Base-by-base conservation (phyloP, 1,140 invertebrate genomes). In the Pogonomyrmex barbatus region DNA sequence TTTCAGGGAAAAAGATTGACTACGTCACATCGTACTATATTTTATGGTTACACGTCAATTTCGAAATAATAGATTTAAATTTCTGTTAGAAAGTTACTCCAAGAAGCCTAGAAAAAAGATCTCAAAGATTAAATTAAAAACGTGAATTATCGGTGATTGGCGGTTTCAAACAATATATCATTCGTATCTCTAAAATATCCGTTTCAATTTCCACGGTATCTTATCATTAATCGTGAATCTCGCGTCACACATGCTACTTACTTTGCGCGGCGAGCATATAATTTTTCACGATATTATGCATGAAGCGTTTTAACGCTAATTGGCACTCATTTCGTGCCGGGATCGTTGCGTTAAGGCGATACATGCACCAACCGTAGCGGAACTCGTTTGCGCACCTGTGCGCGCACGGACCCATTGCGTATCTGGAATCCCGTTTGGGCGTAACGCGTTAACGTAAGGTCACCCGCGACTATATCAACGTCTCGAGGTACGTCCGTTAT, bases 401-500 rank as follows among this genome's bases (percentile, higher is more conserved):
- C 68, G 24, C 17, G 17, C 12, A 36, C 14, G 36, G 50, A 14
- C 70, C 56, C 68, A 65, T 75, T 85, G 82, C 73, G 30, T 77
- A 76, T 65, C 82, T 73, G 79, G 70, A 77, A 84, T 75, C 77
- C 67, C 78, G 75, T 33, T 73, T 62, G 87, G 68, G 76, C 82
- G 76, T 79, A 79, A 79, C 73, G 84, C 87, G 60, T 68, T 70
- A 50, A 56, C 82, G 75, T 89, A 77, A 75, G 78, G 65, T 87
- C 88, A 78, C 45, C 56, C 79, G 68, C 88, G 86, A 90, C 76
- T 87, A 85, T 83, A 89, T 90, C 81, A 85, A 87, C 88, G 86
- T 90, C 88, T 90, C 88, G 79, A 86, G 42, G 4, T 70, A 90
- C 88, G 87, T 89, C 88, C 89, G 89, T 85, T 90, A 88, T 90